A percentile compares a stretch with the other conserved stretches of the same genome.
Evolutionary conservation across 2,797 vertebrate genomes (phyloP).

Genomic region (Eleutherodactylus coqui): DNA sequence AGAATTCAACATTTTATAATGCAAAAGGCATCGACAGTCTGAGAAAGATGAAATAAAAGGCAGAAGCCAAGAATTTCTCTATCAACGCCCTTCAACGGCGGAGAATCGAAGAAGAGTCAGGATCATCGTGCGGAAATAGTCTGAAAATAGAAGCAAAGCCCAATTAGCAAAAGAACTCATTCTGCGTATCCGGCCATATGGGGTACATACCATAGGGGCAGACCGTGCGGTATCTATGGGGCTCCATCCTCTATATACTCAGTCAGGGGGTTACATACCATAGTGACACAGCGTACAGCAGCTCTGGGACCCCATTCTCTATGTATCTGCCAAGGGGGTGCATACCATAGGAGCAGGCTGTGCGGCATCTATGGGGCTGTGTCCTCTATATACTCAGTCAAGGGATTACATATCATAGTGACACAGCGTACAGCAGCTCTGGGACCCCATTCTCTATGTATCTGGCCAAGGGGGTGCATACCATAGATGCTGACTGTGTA

Average conservation of each 20-base stretch:
- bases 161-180: too few species aligned
- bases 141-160: not conserved
- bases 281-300: not conserved
- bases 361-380: not conserved
- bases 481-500: not conserved
- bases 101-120: not conserved
- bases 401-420: not conserved
- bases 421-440: not conserved
- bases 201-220: not conserved
- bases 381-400: not conserved
- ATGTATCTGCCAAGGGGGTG: not conserved
- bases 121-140: not conserved
- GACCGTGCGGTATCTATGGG: not conserved
- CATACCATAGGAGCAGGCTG: not conserved
- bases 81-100: not conserved
- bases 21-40: slow-evolving; percentile 73
- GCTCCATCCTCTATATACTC: not conserved
- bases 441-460: not conserved
- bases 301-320: not conserved
- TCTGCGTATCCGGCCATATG: too few species aligned
- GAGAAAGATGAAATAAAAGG: slow-evolving; percentile 70
- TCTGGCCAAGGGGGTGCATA: not conserved
- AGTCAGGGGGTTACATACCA: not conserved
- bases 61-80: slow-evolving; percentile 62
- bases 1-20: slow-evolving; percentile 79